Percentiles rank a stretch among this genome's conserved stretches.
Conservation (phyloP, 2,113 vertebrate genomes). For the Siniperca knerii region DNA sequence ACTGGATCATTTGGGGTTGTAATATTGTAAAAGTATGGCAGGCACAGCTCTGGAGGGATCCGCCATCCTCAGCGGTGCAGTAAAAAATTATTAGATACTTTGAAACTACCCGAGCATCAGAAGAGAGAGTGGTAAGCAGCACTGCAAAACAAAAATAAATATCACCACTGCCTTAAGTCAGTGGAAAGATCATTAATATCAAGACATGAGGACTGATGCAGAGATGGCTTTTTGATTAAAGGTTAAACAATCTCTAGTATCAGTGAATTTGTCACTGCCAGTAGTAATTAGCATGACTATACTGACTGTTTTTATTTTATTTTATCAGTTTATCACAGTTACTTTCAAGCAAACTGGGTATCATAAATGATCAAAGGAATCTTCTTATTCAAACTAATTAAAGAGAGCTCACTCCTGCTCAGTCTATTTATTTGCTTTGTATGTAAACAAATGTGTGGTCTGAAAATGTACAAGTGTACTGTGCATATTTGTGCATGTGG, state of each 20-base stretch:
- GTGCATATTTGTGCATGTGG: conserved; percentile 12
- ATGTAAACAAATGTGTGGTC: background rate
- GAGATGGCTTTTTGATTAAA: conserved; percentile 47
- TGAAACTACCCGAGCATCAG: conserved; percentile 57
- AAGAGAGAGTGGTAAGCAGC: conserved; percentile 34
- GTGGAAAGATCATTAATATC: conserved; percentile 25
- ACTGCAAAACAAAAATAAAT: conserved; percentile 30
- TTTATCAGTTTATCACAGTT: background rate
- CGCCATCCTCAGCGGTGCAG: conserved; percentile 56
- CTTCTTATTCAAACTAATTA: conserved; percentile 1
- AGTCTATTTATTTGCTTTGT: background rate
- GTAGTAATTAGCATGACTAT: conserved; percentile 1
- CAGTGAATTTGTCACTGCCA: conserved; percentile 18
- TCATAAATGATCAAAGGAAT: background rate
- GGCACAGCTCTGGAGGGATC: conserved; percentile 38
- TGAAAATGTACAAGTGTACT: background rate
- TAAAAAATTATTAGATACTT: conserved; percentile 67
- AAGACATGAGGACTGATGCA: conserved; percentile 19
- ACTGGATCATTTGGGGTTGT: conserved; percentile 42
- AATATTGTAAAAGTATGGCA: conserved; percentile 50
- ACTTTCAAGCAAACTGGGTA: background rate
- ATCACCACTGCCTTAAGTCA: conserved; percentile 35
- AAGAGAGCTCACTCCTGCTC: background rate
- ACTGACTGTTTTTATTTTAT: background rate
- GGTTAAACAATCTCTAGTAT: conserved; percentile 16